Conservation (phyloP, 2,113 vertebrate genomes). For the Greenwoodochromis staneri region DNA sequence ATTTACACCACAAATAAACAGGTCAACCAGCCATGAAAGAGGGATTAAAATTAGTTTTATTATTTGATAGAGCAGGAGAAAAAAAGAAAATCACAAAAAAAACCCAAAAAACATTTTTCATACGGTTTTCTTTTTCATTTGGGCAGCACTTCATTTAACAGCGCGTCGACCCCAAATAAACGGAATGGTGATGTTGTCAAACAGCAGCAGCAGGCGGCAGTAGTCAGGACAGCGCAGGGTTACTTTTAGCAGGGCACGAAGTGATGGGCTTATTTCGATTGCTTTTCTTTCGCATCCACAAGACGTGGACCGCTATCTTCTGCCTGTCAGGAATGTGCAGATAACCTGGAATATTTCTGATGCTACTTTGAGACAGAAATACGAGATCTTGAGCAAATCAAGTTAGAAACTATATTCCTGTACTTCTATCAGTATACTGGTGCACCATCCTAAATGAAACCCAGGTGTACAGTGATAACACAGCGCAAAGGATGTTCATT, state of each 20-base stretch:
- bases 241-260: conserved; percentile 33
- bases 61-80: conserved; percentile 65
- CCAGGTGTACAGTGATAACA: neutral
- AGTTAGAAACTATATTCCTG: neutral
- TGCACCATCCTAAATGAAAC: conserved; percentile 22
- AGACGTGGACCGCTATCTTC: conserved; percentile 11
- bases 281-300: conserved; percentile 7
- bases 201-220: conserved; percentile 32
- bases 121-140: conserved; percentile 46
- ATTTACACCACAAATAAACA: neutral
- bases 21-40: neutral
- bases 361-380: conserved; percentile 17
- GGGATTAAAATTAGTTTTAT: conserved; percentile 81
- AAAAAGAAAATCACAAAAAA: conserved; percentile 27
- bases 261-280: conserved; percentile 7
- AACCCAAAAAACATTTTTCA: conserved; percentile 39
- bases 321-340: conserved; percentile 52
- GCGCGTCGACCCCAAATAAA: conserved; percentile 38
- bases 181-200: conserved; percentile 72
- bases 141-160: conserved; percentile 26
- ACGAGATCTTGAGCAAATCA: neutral
- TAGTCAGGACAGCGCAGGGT: conserved; percentile 60
- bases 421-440: neutral
- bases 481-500: neutral
- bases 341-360: conserved; percentile 36